Conservation (phyloP, 2,888 invertebrate species). For the Hypercompe scribonia region DNA sequence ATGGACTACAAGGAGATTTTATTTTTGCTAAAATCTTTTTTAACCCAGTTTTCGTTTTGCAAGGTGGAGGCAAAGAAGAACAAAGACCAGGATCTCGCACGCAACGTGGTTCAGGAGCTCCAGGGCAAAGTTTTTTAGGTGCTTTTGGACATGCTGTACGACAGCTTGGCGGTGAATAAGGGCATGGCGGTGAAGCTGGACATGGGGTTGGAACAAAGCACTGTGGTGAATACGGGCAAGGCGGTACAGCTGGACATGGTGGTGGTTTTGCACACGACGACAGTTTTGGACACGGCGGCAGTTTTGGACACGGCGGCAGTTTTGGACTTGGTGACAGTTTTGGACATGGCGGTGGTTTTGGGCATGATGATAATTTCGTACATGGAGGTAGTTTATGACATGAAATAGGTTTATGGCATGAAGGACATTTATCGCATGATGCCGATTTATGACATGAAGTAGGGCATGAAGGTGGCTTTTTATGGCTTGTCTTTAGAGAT, state of each 20-base stretch:
- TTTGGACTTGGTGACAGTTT: not conserved
- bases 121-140: conserved; percentile 12
- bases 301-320: not conserved
- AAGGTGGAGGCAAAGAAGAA: conserved; percentile 23
- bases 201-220: conserved; percentile 10
- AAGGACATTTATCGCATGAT: not conserved
- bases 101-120: conserved; percentile 14
- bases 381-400: conserved; percentile 4
- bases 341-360: not conserved
- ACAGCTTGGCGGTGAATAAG: not conserved
- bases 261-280: not conserved
- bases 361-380: not conserved
- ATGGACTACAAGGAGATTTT: conserved; percentile 8
- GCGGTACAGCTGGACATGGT: not conserved
- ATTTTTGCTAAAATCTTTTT: conserved; percentile 9
- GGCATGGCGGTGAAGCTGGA: not conserved
- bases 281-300: not conserved
- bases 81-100: conserved; percentile 15
- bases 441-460: conserved; percentile 1
- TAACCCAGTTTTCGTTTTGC: conserved; percentile 13
- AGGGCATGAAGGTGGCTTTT: not conserved
- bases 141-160: conserved; percentile 7
- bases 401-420: not conserved
- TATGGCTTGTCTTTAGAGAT: not conserved
- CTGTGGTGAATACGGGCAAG: conserved; percentile 11